Percentiles rank a stretch among this genome's conserved stretches.
Evolutionary conservation across 2,113 vertebrate species (phyloP).

Genomic region (Hypanus sabinus): DNA sequence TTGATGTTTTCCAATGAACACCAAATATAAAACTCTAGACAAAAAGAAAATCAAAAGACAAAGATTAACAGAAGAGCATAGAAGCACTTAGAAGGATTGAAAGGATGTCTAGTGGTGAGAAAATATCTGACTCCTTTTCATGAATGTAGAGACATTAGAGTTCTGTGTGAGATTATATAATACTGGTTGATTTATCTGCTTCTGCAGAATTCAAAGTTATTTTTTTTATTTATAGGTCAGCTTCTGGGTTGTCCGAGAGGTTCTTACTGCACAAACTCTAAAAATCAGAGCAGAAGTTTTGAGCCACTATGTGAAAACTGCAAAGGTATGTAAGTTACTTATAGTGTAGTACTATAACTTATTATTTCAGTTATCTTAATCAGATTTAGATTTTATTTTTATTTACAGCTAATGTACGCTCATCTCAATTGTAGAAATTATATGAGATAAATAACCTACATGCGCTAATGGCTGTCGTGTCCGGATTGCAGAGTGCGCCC

Average conservation of each 20-base stretch:
- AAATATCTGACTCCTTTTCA: background rate
- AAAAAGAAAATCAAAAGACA: background rate
- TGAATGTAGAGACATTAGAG: background rate
- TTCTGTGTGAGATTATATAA: background rate
- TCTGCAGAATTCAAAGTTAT: background rate
- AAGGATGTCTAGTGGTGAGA: background rate
- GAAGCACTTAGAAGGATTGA: background rate
- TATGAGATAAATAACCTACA: slow-evolving; percentile 96
- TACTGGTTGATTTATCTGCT: background rate
- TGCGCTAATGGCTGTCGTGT: slow-evolving; percentile 94
- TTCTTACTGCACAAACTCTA: slow-evolving; percentile 91
- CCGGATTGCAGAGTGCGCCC: slow-evolving; percentile 86
- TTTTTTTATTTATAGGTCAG: slow-evolving; percentile 68
- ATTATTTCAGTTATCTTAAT: background rate
- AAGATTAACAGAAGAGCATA: background rate
- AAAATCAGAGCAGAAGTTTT: slow-evolving; percentile 97
- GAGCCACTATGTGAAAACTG: slow-evolving; percentile 96
- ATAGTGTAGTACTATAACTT: background rate
- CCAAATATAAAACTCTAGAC: background rate
- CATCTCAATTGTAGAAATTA: slow-evolving; percentile 70
- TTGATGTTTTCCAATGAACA: background rate
- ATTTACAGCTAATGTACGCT: background rate
- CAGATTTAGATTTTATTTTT: background rate
- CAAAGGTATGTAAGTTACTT: slow-evolving; percentile 70
- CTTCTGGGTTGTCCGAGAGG: slow-evolving; percentile 98